phyloP scores from a whole-genome alignment of 2,797 vertebrate species.

The Thalassophryne amazonica region DNA sequence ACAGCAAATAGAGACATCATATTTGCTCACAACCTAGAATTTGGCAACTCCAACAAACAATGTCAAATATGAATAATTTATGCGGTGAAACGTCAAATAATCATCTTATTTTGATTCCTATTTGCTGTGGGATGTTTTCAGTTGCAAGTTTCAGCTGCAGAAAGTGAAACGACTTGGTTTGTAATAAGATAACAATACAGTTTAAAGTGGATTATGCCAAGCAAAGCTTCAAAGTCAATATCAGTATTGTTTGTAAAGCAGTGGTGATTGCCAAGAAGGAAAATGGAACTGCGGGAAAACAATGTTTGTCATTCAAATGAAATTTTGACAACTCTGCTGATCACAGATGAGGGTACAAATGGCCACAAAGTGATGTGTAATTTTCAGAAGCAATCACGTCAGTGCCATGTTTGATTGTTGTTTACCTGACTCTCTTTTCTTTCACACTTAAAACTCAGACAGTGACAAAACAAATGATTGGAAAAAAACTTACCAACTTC shows the following conservation, averaged over 20 bases:
- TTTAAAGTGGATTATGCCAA: conserved; percentile 5
- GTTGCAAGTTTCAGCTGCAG: conserved; percentile 24
- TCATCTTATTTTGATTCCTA: conserved; percentile 10
- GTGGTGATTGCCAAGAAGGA: not conserved
- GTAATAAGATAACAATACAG: not conserved
- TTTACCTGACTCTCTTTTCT: not conserved
- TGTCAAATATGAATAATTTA: conserved; percentile 60
- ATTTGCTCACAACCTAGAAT: conserved; percentile 35
- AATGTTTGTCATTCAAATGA: conserved; percentile 9
- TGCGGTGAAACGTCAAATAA: conserved; percentile 39
- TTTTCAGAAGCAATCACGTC: not conserved
- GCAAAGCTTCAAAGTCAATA: not conserved
- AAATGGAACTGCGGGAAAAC: conserved; percentile 14
- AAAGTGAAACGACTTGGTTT: conserved; percentile 11
- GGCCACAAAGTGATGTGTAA: not conserved
- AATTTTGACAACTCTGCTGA: conserved; percentile 3
- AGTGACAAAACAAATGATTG: conserved; percentile 7
- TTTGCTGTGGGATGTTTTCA: too few relatives aligned
- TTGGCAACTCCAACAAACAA: conserved; percentile 26
- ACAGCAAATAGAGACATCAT: conserved; percentile 11
- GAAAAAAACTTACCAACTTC: not conserved
- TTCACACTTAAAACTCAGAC: not conserved
- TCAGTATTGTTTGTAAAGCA: conserved; percentile 1
- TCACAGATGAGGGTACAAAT: not conserved
- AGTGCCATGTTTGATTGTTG: not conserved